A percentile compares a stretch with the other conserved stretches of the same genome.
Evolutionary conservation across 2,888 invertebrate genomes (phyloP).

Genomic region (Drosophila picticornis): DNA sequence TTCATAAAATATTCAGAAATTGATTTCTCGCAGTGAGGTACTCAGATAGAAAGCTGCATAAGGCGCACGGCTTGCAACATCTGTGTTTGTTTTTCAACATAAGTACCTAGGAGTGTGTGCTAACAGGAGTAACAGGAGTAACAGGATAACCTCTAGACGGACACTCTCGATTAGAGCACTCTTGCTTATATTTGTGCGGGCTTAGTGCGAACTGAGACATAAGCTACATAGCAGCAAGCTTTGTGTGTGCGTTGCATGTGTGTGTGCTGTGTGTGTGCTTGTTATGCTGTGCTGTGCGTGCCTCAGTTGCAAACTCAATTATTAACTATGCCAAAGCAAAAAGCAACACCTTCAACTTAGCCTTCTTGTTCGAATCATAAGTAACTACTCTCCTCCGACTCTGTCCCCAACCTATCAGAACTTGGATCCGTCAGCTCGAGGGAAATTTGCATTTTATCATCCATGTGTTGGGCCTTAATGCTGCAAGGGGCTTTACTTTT

Average conservation of each 20-base stretch:
- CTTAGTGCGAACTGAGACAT: conserved; percentile 51
- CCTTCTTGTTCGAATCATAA: conserved; percentile 45
- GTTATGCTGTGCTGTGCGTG: conserved; percentile 62
- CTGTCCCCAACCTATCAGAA: neutral
- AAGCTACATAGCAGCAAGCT: conserved; percentile 48
- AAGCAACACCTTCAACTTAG: conserved; percentile 70
- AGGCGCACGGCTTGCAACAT: neutral
- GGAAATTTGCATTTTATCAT: conserved; percentile 81
- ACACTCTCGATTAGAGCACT: neutral
- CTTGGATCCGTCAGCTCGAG: conserved; percentile 54
- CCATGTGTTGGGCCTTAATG: conserved; percentile 54
- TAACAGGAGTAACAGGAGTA: neutral
- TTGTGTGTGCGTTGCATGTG: conserved; percentile 7
- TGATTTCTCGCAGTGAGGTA: neutral
- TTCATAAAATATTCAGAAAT: neutral
- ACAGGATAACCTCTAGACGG: conserved; percentile 1
- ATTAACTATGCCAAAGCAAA: conserved; percentile 69
- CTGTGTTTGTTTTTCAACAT: neutral
- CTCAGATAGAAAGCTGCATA: neutral
- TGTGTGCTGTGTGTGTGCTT: conserved; percentile 21
- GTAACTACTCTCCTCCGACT: conserved; percentile 29
- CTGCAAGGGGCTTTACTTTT: conserved; percentile 71
- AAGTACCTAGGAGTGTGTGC: neutral
- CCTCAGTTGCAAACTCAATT: conserved; percentile 76
- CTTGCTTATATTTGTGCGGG: conserved; percentile 37